These are phyloP conservation scores for Ectemnius lituratus DNA, from an alignment of 2,888 invertebrate genomes.

Conservation along the genomic window DNA sequence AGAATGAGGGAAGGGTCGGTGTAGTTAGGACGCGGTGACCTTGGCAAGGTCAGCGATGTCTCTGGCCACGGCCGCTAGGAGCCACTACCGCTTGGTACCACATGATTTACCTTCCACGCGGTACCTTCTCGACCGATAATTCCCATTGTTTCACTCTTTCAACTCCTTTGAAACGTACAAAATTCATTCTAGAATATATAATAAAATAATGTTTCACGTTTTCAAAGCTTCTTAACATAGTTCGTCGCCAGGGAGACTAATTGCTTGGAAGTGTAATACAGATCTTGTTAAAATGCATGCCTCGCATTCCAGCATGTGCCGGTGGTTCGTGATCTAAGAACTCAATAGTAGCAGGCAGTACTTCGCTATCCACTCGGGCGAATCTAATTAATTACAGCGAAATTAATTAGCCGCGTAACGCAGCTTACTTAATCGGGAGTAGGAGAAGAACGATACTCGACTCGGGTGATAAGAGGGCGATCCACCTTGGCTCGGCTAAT, in stretches of 20 bases:
- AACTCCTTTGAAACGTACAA: too few species aligned
- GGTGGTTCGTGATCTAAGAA: conserved; percentile 19
- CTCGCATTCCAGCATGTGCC: background rate
- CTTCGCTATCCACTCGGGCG: conserved; percentile 38
- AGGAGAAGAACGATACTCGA: conserved; percentile 43
- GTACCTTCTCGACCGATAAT: conserved; percentile 66
- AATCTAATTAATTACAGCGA: conserved; percentile 58
- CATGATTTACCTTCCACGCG: conserved; percentile 38
- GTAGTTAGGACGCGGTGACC: conserved; percentile 73
- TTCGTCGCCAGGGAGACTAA: too few species aligned
- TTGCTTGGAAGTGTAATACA: too few species aligned
- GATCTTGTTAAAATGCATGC: too few species aligned
- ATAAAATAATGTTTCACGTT: too few species aligned
- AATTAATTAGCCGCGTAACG: conserved; percentile 61
- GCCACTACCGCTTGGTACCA: conserved; percentile 66
- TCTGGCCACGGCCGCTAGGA: conserved; percentile 73
- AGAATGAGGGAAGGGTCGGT: conserved; percentile 58
- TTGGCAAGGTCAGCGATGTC: conserved; percentile 74
- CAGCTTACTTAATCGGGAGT: conserved; percentile 58
- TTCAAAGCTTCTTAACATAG: too few species aligned
- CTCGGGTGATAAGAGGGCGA: conserved; percentile 56
- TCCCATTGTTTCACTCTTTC: conserved; percentile 18
- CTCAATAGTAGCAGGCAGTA: conserved; percentile 30
- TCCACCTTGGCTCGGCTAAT: conserved; percentile 56
- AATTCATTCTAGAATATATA: too few species aligned